Conservation (phyloP, 2,888 invertebrate genomes). For the Spicauda simplicius region DNA sequence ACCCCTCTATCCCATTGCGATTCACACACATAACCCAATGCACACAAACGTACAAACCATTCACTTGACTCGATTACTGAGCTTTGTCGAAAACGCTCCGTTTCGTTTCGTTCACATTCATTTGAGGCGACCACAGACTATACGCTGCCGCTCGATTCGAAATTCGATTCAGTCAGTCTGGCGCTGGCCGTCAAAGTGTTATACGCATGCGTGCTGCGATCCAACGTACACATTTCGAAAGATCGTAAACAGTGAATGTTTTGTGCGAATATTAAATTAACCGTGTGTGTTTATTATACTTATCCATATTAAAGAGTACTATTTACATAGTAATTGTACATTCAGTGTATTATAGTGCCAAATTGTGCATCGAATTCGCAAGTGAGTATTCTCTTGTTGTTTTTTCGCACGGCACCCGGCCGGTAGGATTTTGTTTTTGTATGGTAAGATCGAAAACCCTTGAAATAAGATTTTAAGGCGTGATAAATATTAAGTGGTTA, state of each 20-base stretch:
- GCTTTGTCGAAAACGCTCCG: slow-evolving; percentile 29
- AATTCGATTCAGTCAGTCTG: slow-evolving; percentile 59
- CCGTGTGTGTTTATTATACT: slow-evolving; percentile 46
- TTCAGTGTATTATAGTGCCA: slow-evolving; percentile 48
- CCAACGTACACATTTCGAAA: slow-evolving; percentile 65
- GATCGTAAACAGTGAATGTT: slow-evolving; percentile 74
- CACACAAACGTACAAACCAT: slow-evolving; percentile 10
- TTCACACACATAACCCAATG: neutral
- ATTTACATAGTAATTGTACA: slow-evolving; percentile 14
- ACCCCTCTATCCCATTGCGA: slow-evolving; percentile 23
- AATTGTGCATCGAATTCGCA: slow-evolving; percentile 69
- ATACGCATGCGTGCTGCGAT: slow-evolving; percentile 68
- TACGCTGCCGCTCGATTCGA: slow-evolving; percentile 42
- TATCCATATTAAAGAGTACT: slow-evolving; percentile 16
- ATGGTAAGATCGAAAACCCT: slow-evolving; percentile 43
- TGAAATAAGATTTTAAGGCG: slow-evolving; percentile 17
- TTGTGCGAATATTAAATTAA: slow-evolving; percentile 56
- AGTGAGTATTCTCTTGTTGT: slow-evolving; percentile 70
- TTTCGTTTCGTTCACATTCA: slow-evolving; percentile 41
- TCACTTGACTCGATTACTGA: slow-evolving; percentile 28
- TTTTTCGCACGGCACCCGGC: slow-evolving; percentile 62
- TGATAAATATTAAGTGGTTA: neutral
- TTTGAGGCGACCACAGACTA: slow-evolving; percentile 35
- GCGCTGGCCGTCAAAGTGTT: slow-evolving; percentile 60
- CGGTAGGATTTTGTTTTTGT: slow-evolving; percentile 64